Conservation (phyloP, 2,113 vertebrate species). For the Brachypodius melanocephalos region DNA sequence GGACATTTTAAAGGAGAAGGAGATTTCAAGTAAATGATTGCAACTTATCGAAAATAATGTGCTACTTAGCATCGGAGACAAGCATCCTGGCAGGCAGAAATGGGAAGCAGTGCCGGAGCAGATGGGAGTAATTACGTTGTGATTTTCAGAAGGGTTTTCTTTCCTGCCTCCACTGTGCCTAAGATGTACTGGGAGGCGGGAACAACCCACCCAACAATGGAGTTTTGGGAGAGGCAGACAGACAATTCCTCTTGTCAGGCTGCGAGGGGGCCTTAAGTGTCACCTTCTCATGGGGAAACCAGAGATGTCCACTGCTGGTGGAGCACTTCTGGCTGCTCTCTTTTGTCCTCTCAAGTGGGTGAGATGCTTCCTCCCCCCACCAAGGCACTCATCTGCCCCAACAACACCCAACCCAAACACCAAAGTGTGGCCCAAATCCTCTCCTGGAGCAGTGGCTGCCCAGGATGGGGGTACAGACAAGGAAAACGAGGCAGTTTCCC, state of each 20-base stretch:
- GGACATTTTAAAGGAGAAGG: slow-evolving; percentile 73
- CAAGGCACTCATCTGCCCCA: not conserved
- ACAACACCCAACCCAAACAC: accelerated
- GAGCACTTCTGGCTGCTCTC: not conserved
- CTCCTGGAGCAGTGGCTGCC: not conserved
- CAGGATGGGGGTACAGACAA: accelerated
- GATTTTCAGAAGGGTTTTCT: slow-evolving; percentile 72
- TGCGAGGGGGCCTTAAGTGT: not conserved
- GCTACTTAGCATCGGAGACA: slow-evolving; percentile 74
- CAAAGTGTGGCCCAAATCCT: not conserved
- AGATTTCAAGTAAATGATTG: slow-evolving; percentile 74
- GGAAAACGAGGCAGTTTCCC: accelerated
- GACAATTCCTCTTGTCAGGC: not conserved
- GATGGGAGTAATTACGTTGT: slow-evolving; percentile 77
- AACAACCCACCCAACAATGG: not conserved
- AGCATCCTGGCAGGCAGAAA: slow-evolving; percentile 74
- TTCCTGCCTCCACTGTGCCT: slow-evolving; percentile 51
- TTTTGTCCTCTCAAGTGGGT: not conserved
- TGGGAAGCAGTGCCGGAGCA: slow-evolving; percentile 68
- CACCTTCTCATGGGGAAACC: not conserved
- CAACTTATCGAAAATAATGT: slow-evolving; percentile 78
- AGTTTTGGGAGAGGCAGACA: not conserved
- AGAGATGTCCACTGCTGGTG: not conserved
- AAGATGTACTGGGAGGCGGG: not conserved
- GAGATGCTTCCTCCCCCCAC: not conserved